A percentile compares a stretch with the other conserved stretches of the same genome.
phyloP scores from a whole-genome alignment of 2,797 vertebrate species.

The Prunella strophiata region DNA sequence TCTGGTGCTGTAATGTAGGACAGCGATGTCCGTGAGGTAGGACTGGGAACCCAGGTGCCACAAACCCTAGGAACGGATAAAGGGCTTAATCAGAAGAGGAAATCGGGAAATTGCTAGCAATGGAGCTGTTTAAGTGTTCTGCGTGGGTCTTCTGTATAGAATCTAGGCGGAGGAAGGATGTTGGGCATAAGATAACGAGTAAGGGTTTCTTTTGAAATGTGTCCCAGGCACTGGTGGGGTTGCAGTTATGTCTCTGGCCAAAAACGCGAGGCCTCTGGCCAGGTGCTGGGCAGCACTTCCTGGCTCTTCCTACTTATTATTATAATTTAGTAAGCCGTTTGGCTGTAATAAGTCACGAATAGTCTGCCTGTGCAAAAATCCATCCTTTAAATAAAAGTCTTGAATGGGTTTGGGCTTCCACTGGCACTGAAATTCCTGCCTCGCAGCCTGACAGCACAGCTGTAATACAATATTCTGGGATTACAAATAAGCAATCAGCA shows the following conservation, averaged over 20 bases:
- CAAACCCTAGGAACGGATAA: not conserved
- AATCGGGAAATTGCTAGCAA: not conserved
- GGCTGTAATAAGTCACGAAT: too few species aligned
- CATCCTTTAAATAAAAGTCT: not conserved
- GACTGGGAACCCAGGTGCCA: not conserved
- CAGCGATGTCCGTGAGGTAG: not conserved
- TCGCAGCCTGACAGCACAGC: not conserved
- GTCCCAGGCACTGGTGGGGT: not conserved
- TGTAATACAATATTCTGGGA: slow-evolving; percentile 49
- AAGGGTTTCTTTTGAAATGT: not conserved
- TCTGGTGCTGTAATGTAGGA: not conserved
- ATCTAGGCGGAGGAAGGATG: not conserved
- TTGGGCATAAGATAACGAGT: not conserved
- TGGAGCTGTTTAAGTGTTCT: not conserved
- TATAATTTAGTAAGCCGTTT: accelerated
- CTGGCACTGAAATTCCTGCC: not conserved
- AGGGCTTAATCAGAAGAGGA: not conserved
- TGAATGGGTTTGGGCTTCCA: not conserved
- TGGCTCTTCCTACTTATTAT: not conserved
- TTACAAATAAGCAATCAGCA: slow-evolving; percentile 20
- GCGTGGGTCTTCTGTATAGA: not conserved
- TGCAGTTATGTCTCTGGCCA: not conserved
- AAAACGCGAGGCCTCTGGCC: not conserved
- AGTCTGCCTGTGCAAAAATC: not conserved
- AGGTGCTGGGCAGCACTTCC: not conserved